Base-by-base conservation (phyloP, 2,797 vertebrate genomes). In the Hyperoplus lanceolatus region DNA sequence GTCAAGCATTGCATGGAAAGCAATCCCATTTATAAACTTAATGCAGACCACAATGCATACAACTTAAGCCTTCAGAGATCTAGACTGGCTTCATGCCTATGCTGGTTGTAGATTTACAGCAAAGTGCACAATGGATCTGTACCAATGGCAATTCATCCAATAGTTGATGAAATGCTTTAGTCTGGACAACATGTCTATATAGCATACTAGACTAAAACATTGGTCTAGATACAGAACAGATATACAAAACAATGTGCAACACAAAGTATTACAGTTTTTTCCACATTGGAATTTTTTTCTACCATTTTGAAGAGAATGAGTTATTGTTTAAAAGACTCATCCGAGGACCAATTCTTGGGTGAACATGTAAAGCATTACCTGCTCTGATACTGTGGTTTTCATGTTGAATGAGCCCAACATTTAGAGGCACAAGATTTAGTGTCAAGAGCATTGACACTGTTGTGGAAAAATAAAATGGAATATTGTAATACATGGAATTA, bases 1-100 rank as follows among this genome's bases (percentile, higher is more conserved):
- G 45, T 49, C 75, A 71, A 79, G 39, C 38, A 51, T 16, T 48
- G 49, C 4, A 0, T 16, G 53, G 71, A 57, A 76, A 49, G 11
- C 18, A 51, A 53, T 39, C 15, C 57, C 50, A 49, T 38, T 56
- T 2, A 0, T 39, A 74, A 70, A 58, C 21, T 13, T n/a, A 45
- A 77, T 54, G 49, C 61, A 69, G 68, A 68, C 9, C n/a, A 1
- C 3, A 2, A 41, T 8, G 21, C 21, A 55, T 51, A 43, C 18
- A 42, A 36, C n/a, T 29, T 4, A 46, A 10, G 8, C 36, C 45
- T 13, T 64, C 10, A 51, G 38, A 54, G 59, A 21, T 15, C 46
- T 59, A 0, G 1, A 14, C 56, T 63, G 58, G 42, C 45, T 70
- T 1, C 18, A 15, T 36, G 61, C 61, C 54, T 45, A 8, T 15